These are phyloP conservation scores for Beroe forskalii DNA, from an alignment of 37 sponge, comb jelly and placozoan genomes.

Conservation along the genomic window DNA sequence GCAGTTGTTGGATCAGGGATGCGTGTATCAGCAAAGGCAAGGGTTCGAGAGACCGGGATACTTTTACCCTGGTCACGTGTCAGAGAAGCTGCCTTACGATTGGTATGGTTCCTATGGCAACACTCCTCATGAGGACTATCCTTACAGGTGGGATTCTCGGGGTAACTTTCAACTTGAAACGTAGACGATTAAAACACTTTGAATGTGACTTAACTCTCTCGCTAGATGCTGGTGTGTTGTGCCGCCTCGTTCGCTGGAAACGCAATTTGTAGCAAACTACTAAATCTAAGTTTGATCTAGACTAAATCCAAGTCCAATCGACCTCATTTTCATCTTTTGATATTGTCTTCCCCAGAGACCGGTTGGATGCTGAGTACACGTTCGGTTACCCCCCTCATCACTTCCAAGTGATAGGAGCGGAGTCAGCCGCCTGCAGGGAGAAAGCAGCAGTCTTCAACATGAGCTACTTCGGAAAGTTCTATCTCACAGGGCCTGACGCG, in stretches of 20 bases:
- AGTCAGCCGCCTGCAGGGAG: constrained; percentile 72
- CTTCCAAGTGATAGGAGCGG: constrained; percentile 70
- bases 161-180: neutral
- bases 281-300: too few relatives aligned
- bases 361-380: constrained; percentile 60
- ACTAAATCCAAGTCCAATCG: too few relatives aligned
- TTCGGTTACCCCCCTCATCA: constrained; percentile 74
- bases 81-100: constrained; percentile 63
- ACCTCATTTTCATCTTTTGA: too few relatives aligned
- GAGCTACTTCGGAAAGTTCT: constrained; percentile 79
- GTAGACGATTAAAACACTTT: too few relatives aligned
- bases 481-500: constrained; percentile 58
- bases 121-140: constrained; percentile 54
- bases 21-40: constrained; percentile 70
- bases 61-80: constrained; percentile 56
- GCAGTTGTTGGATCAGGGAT: constrained; percentile 59
- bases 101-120: constrained; percentile 68
- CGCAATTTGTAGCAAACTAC: too few relatives aligned
- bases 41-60: constrained; percentile 87
- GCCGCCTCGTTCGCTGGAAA: too few relatives aligned
- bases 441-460: constrained; percentile 78
- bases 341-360: too few relatives aligned
- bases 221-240: too few relatives aligned
- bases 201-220: too few relatives aligned
- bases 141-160: constrained; percentile 42